Conservation (phyloP, 2,113 vertebrate species). For the Elgaria multicarinata region DNA sequence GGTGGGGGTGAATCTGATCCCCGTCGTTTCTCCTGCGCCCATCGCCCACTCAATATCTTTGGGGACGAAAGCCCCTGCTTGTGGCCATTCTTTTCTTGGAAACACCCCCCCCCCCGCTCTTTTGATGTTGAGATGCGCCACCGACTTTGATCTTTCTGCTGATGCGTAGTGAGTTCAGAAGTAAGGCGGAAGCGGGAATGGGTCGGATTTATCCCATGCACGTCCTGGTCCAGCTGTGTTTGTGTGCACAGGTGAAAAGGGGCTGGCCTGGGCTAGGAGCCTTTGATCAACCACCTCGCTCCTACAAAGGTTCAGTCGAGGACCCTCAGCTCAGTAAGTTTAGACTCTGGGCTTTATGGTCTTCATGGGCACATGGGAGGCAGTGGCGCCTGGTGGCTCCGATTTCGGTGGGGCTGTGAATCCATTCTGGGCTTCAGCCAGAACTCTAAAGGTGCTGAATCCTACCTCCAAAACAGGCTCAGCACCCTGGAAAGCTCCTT, state of each 20-base stretch:
- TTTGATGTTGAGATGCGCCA: not conserved
- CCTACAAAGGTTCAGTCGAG: not conserved
- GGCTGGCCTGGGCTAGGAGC: not conserved
- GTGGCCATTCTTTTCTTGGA: not conserved
- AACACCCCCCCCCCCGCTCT: not conserved
- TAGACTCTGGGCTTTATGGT: too few species aligned
- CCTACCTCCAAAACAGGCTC: not conserved
- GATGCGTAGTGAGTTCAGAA: too few species aligned
- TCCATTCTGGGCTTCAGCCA: too few species aligned
- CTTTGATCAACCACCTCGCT: not conserved
- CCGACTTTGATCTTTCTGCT: not conserved
- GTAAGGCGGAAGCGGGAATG: not conserved
- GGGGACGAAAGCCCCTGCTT: too few species aligned
- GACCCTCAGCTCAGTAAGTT: too few species aligned
- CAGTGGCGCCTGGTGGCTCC: too few species aligned
- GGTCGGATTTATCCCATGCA: not conserved
- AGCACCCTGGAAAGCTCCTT: too few species aligned
- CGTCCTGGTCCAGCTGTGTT: not conserved
- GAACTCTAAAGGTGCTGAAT: not conserved
- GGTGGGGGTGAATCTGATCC: not conserved
- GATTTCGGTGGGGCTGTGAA: too few species aligned
- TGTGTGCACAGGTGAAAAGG: not conserved
- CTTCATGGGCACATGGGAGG: not conserved
- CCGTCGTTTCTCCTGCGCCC: not conserved
- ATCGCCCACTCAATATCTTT: not conserved